phyloP scores from a whole-genome alignment of 92 coral and sea anemone species.

The Actinernus sp. region DNA sequence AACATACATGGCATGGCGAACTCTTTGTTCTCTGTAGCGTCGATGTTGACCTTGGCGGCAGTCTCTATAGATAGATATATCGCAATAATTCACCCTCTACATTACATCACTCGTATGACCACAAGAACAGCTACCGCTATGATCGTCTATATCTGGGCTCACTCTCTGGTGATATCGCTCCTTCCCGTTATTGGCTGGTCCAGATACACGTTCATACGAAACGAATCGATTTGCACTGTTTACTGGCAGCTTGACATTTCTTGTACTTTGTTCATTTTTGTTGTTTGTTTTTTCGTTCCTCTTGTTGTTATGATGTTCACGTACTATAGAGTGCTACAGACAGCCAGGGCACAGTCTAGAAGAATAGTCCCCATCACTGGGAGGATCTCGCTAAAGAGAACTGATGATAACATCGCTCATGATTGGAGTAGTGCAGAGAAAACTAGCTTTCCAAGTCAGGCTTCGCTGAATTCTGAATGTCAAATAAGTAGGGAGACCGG shows the following conservation, averaged over 20 bases:
- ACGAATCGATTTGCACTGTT: conserved; percentile 88
- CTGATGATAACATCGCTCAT: neutral
- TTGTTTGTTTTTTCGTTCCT: conserved; percentile 82
- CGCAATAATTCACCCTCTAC: conserved; percentile 85
- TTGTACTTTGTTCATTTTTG: conserved; percentile 70
- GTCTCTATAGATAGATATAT: conserved; percentile 90
- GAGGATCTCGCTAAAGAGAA: conserved; percentile 17
- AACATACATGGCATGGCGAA: conserved; percentile 83
- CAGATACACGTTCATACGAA: conserved; percentile 58
- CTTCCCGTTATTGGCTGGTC: conserved; percentile 84
- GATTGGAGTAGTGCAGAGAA: neutral
- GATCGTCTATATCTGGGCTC: conserved; percentile 81
- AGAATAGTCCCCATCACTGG: conserved; percentile 77
- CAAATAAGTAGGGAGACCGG: conserved; percentile 14
- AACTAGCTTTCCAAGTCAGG: neutral
- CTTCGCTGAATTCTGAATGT: conserved; percentile 13
- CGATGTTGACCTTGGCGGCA: conserved; percentile 84
- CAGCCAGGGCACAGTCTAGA: conserved; percentile 75
- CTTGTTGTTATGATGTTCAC: conserved; percentile 70
- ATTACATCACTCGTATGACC: conserved; percentile 76
- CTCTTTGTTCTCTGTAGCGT: conserved; percentile 88
- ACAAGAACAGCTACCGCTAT: conserved; percentile 55
- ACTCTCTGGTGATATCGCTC: conserved; percentile 62
- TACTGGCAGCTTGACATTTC: conserved; percentile 70
- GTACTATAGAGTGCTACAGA: conserved; percentile 61